Evolutionary conservation across 2,113 vertebrate genomes (phyloP).

Genomic region (Cisticola juncidis): DNA sequence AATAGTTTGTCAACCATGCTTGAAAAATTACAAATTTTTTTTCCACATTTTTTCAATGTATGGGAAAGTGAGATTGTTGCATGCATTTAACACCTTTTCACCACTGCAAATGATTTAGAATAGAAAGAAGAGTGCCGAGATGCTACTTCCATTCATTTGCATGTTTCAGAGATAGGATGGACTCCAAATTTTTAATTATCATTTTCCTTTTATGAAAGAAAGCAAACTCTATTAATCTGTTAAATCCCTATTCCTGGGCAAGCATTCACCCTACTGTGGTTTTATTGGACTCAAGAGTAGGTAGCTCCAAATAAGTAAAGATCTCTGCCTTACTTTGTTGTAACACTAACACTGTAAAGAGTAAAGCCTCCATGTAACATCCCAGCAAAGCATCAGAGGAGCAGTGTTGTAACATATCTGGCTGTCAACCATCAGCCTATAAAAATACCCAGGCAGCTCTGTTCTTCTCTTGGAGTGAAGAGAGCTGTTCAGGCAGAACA

Average conservation of each 20-base stretch:
- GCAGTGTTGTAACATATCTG: not conserved
- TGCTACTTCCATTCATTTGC: not conserved
- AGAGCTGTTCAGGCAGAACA: constrained; percentile 1
- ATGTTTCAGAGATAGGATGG: not conserved
- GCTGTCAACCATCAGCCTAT: constrained; percentile 32
- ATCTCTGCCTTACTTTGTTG: not conserved
- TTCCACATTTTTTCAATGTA: not conserved
- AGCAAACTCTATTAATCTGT: not conserved
- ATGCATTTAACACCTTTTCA: not conserved
- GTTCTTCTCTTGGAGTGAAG: not conserved
- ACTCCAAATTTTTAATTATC: not conserved
- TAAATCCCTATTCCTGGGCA: not conserved
- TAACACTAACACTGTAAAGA: not conserved
- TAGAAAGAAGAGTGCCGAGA: not conserved
- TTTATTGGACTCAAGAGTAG: constrained; percentile 1
- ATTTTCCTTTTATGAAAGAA: not conserved
- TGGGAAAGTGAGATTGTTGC: not conserved
- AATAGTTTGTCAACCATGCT: constrained; percentile 6
- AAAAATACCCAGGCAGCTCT: constrained; percentile 17
- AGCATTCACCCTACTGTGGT: not conserved
- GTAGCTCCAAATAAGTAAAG: not conserved
- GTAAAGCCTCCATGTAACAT: not conserved
- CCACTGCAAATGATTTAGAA: not conserved
- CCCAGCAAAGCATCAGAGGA: not conserved
- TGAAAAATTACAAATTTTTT: not conserved